Conservation (phyloP, 2,888 invertebrate genomes). For the Brachyopa scutellaris region DNA sequence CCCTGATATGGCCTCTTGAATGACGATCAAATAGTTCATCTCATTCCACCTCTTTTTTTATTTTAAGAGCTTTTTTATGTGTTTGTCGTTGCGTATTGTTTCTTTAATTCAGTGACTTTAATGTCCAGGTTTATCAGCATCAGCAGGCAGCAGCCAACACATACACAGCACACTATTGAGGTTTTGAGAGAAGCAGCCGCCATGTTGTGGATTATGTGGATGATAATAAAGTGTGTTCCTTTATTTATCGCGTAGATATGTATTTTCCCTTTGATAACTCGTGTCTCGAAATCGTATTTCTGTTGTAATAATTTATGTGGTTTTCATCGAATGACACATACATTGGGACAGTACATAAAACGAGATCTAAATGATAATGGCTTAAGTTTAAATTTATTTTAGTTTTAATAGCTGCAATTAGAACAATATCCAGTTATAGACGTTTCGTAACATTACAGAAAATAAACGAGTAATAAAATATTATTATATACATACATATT, state of each 20-base stretch:
- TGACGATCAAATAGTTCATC: slow-evolving; percentile 70
- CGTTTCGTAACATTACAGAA: background rate
- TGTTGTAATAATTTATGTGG: slow-evolving; percentile 24
- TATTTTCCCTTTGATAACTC: background rate
- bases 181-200: slow-evolving; percentile 5
- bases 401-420: background rate
- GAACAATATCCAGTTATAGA: background rate
- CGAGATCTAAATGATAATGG: slow-evolving; percentile 3
- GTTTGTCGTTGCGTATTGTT: slow-evolving; percentile 39
- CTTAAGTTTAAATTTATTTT: slow-evolving; percentile 4
- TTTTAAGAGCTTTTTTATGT: slow-evolving; percentile 49
- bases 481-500: no score
- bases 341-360: background rate
- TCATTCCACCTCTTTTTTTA: slow-evolving; percentile 43
- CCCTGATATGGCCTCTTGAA: slow-evolving; percentile 70
- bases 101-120: slow-evolving; percentile 33
- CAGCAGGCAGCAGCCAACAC: no score
- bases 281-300: slow-evolving; percentile 2
- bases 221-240: slow-evolving; percentile 45
- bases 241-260: slow-evolving; percentile 22
- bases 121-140: slow-evolving; percentile 42
- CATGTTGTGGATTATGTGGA: slow-evolving; percentile 49
- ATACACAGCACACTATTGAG: background rate
- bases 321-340: background rate
- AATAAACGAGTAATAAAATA: no score